Evolutionary conservation across 2,888 invertebrate genomes (phyloP).

Genomic region (Pristionchus arcanus): DNA sequence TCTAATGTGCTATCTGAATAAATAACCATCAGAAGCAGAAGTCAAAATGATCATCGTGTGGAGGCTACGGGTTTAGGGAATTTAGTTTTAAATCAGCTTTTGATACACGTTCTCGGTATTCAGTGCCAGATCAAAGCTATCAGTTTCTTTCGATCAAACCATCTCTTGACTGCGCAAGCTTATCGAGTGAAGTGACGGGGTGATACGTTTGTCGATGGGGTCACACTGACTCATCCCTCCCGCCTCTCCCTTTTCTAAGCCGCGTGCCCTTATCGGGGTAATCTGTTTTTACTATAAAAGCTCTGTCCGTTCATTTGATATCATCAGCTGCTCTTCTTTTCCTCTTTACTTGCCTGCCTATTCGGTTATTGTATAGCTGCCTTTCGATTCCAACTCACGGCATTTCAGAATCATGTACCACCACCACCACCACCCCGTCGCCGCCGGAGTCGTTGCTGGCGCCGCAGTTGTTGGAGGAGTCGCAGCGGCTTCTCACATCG

Average conservation of each 20-base stretch:
- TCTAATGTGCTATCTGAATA: no score
- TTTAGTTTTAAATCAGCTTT: no score
- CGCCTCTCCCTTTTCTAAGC: constrained; percentile 9
- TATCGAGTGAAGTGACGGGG: background rate
- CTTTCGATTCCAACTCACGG: no score
- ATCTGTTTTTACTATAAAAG: background rate
- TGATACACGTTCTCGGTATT: no score
- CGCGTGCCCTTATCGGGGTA: background rate
- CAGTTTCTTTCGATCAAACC: background rate
- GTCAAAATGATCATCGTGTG: no score
- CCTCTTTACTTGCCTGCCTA: background rate
- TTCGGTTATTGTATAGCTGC: no score
- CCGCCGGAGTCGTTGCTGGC: background rate
- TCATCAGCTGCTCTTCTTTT: background rate
- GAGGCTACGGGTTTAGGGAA: no score
- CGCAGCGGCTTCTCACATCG: background rate
- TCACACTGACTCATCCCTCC: constrained; percentile 3
- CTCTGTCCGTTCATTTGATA: background rate
- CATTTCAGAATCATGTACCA: constrained; percentile 6
- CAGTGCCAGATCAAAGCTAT: no score
- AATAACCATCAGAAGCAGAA: no score
- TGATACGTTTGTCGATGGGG: background rate
- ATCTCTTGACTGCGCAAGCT: background rate
- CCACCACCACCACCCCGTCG: background rate
- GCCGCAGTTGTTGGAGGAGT: background rate